A percentile compares a stretch with the other conserved stretches of the same genome.
Conservation (phyloP, 2,113 vertebrate species). For the Chloebia gouldiae region DNA sequence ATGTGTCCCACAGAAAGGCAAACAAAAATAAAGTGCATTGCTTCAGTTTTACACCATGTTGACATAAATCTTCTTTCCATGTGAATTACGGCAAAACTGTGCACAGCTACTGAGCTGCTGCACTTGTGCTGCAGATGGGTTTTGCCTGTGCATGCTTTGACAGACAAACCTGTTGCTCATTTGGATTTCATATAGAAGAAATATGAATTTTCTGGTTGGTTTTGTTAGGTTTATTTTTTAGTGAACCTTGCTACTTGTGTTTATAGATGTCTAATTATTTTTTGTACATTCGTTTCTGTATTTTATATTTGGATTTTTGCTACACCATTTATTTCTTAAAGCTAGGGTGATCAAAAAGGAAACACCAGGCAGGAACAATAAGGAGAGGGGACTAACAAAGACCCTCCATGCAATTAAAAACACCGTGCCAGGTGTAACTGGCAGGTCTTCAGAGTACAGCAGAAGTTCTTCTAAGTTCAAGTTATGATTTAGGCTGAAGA, state of each 20-base stretch:
- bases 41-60: constrained; percentile 29
- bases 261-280: neutral
- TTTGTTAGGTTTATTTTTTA: neutral
- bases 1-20: constrained; percentile 13
- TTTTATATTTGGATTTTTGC: neutral
- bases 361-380: neutral
- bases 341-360: neutral
- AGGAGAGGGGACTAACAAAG: neutral
- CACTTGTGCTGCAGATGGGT: neutral
- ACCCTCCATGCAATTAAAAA: neutral
- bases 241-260: neutral
- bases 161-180: neutral
- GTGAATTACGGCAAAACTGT: neutral
- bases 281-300: neutral
- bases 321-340: neutral
- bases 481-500: neutral
- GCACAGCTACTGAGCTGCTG: constrained; percentile 22
- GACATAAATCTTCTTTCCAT: constrained; percentile 19
- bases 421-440: neutral
- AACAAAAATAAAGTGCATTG: constrained; percentile 39
- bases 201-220: neutral
- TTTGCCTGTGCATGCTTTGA: constrained; percentile 23
- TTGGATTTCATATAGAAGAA: neutral
- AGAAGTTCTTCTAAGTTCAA: neutral
- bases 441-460: neutral